Base-by-base conservation (phyloP, 2,888 invertebrate species). In the Chironomus tentans region DNA sequence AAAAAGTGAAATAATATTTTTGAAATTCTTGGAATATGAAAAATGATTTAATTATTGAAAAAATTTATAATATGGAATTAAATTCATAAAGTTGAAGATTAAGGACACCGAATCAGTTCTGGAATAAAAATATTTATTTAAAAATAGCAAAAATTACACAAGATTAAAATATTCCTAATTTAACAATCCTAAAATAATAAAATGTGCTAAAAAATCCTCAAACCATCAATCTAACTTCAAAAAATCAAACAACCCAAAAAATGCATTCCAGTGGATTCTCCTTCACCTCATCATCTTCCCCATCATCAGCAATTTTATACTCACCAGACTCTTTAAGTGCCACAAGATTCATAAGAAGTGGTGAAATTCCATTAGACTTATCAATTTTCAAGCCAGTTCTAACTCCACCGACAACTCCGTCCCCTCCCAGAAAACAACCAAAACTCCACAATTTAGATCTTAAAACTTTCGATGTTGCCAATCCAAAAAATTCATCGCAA, bases 321-420 rank as follows among this genome's bases (percentile, higher is more conserved):
- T 38, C 38, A 38, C 38, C 38, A 38, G 38, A 38, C 1, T 38
- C 38, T 2, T 10, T 38, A 38, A 38, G 38, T 38, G 38, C 38
- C 38, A 38, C 38, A 38, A 7, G 38, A 38, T 38, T 78, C 7
- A n/a, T 56, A 18, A 56, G 65, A 65, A 21, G 13, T 24, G 65
- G 65, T 65, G 78, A 83, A 61, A 83, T 83, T 12, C 84, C 84
- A 22, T 78, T 84, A 77, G 84, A 84, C 79, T 80, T 84, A 68
- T 84, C 84, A 47, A 77, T 84, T 75, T 65, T 65, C 3, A 80
- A 84, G 21, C 84, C 84, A 78, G 84, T 69, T 0, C 15, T 84
- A 77, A 84, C 84, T 68, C 84, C 84, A 61, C 84, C 84, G 47
- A 82, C 84, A 71, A 84, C 84, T 62, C 84, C 84, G 38, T 84